Evolutionary conservation across 2,797 vertebrate species (phyloP).

Genomic region (Alcedo atthis): DNA sequence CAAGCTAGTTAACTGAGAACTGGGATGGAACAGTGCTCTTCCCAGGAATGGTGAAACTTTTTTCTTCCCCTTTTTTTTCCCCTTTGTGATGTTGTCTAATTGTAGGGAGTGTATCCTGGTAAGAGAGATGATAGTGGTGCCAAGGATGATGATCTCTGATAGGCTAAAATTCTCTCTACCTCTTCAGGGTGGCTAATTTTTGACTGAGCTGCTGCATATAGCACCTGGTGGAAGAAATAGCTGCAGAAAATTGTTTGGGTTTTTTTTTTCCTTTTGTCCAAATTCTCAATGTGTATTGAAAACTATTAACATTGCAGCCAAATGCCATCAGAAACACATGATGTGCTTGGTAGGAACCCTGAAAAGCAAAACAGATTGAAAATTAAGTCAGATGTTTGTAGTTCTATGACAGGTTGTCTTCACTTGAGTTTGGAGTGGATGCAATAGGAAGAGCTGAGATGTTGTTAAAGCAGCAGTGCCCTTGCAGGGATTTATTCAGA

Average conservation of each 20-base stretch:
- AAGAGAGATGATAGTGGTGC: constrained; percentile 75
- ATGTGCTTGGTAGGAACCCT: constrained; percentile 24
- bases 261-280: constrained; percentile 6
- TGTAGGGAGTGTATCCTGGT: constrained; percentile 72
- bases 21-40: constrained; percentile 52
- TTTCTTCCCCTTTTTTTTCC: neutral
- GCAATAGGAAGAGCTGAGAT: constrained; percentile 62
- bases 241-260: constrained; percentile 45
- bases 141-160: constrained; percentile 63
- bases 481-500: constrained; percentile 73
- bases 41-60: constrained; percentile 47
- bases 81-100: constrained; percentile 65
- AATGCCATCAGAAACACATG: constrained; percentile 51
- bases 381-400: constrained; percentile 59
- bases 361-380: constrained; percentile 58
- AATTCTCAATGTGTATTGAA: constrained; percentile 47
- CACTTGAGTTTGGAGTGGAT: constrained; percentile 67
- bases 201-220: constrained; percentile 74
- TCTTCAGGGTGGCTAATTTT: constrained; percentile 76
- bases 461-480: constrained; percentile 64
- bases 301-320: constrained; percentile 63
- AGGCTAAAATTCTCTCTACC: constrained; percentile 78
- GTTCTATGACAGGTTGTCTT: constrained; percentile 52
- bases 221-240: constrained; percentile 11
- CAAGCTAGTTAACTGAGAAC: constrained; percentile 34